A percentile compares a stretch with the other conserved stretches of the same genome.
These are phyloP conservation scores for Thecophora atra DNA, from an alignment of 2,888 invertebrate genomes.

Conservation along the genomic window DNA sequence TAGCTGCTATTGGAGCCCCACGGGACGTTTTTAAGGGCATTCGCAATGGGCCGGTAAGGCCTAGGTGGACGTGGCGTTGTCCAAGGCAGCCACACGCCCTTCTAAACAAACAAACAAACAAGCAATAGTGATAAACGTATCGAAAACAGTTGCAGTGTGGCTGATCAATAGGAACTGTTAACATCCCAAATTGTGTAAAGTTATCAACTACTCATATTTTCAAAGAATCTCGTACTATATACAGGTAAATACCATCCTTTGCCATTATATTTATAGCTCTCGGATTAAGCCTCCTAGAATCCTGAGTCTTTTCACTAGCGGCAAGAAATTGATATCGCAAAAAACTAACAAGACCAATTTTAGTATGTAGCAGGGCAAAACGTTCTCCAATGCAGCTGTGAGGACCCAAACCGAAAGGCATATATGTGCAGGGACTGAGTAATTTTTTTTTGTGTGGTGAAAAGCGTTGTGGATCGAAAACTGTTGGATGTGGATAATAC, in stretches of 20 bases:
- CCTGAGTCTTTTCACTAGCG: conserved; percentile 53
- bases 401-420: conserved; percentile 65
- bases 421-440: conserved; percentile 60
- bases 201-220: conserved; percentile 12
- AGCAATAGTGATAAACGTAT: too few species aligned
- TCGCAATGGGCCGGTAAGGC: too few species aligned
- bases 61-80: too few species aligned
- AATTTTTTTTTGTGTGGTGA: conserved; percentile 58
- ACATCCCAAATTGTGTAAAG: too few species aligned
- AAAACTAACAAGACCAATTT: conserved; percentile 62
- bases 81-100: too few species aligned
- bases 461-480: conserved; percentile 65
- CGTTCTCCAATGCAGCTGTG: conserved; percentile 66
- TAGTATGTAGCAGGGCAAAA: conserved; percentile 61
- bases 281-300: conserved; percentile 56
- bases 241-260: conserved; percentile 59
- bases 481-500: conserved; percentile 61
- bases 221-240: conserved; percentile 58
- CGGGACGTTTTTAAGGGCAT: too few species aligned
- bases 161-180: too few species aligned
- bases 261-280: conserved; percentile 61
- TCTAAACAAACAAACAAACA: too few species aligned
- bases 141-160: too few species aligned
- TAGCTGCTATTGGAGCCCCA: too few species aligned
- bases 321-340: conserved; percentile 60